phyloP scores from a whole-genome alignment of 2,888 invertebrate species.

The Lamellibrachia satsuma region DNA sequence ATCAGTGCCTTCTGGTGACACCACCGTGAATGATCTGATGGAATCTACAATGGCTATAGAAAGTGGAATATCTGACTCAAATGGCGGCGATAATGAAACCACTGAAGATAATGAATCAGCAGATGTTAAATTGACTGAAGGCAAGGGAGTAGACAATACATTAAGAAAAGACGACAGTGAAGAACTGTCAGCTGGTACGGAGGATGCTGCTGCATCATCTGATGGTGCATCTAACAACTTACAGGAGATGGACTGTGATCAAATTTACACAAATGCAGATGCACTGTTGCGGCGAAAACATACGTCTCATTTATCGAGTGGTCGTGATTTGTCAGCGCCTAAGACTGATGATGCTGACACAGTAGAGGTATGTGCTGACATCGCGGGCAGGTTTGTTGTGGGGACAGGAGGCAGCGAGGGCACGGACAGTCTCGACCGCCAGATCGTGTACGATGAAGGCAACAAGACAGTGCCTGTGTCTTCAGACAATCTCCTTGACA shows the following conservation, averaged over 20 bases:
- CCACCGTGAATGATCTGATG: not conserved
- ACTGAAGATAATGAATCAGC: not conserved
- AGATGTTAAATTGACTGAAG: not conserved
- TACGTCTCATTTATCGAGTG: not conserved
- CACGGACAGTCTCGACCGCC: not conserved
- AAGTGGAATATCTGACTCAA: not conserved
- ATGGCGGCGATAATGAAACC: not conserved
- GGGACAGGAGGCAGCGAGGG: not conserved
- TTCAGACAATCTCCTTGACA: not conserved
- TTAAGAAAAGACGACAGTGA: too few relatives aligned
- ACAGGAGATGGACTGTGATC: not conserved
- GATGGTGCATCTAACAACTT: not conserved
- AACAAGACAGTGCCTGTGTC: not conserved
- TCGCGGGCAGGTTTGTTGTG: not conserved
- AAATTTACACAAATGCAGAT: not conserved
- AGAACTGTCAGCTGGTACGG: not conserved
- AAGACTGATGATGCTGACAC: not conserved
- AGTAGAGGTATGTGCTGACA: conserved; percentile 9
- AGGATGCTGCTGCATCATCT: not conserved
- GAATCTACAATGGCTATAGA: not conserved
- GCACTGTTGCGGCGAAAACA: not conserved
- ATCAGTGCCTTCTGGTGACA: not conserved
- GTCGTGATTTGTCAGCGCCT: not conserved
- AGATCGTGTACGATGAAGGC: not conserved
- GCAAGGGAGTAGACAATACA: too few relatives aligned